phyloP scores from a whole-genome alignment of 2,113 vertebrate species.

The Dryoscopus gambensis region DNA sequence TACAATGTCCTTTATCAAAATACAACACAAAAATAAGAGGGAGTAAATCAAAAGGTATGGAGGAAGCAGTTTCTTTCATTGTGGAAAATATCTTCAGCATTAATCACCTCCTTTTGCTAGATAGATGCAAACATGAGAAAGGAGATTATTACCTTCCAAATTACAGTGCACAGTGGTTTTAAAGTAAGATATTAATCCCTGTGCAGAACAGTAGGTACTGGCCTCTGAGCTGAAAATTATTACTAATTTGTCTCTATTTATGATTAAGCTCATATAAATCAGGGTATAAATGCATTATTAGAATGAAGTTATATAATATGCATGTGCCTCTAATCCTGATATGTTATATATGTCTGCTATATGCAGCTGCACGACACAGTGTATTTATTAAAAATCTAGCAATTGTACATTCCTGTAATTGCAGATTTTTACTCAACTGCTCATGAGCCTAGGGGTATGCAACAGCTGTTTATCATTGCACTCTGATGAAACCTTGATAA shows the following conservation, averaged over 20 bases:
- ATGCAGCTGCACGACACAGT: neutral
- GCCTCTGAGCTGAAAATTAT: neutral
- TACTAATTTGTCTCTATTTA: neutral
- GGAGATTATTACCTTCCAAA: neutral
- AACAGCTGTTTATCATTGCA: slow-evolving; percentile 13
- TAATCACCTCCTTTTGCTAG: neutral
- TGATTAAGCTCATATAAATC: neutral
- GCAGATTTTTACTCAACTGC: slow-evolving; percentile 8
- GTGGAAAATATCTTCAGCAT: neutral
- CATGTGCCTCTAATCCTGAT: neutral
- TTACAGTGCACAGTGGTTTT: neutral
- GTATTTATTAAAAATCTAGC: slow-evolving; percentile 23
- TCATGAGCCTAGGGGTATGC: neutral
- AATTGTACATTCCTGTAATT: neutral
- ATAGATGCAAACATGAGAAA: neutral
- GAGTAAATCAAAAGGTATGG: neutral
- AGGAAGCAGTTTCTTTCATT: neutral
- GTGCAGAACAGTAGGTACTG: neutral
- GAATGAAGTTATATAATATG: neutral
- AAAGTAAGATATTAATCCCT: neutral
- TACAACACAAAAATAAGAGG: neutral
- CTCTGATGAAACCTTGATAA: slow-evolving; percentile 47
- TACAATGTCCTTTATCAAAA: slow-evolving; percentile 5
- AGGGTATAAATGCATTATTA: neutral
- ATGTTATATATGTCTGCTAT: neutral